phyloP scores from a whole-genome alignment of 1,140 invertebrate genomes.

The Cryptotermes secundus region DNA sequence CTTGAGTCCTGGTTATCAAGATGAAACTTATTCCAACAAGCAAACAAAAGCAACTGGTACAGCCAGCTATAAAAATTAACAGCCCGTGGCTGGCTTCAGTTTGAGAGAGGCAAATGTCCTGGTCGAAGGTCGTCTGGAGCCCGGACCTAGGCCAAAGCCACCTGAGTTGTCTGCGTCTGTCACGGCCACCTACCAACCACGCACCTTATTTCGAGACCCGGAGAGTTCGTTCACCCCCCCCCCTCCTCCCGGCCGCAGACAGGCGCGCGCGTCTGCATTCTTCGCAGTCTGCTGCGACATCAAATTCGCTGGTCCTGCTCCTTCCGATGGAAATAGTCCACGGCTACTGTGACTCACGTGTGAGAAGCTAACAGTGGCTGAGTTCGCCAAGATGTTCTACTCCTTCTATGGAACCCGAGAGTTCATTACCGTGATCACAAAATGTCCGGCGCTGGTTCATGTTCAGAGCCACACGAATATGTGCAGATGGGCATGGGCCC shows the following conservation, averaged over 20 bases:
- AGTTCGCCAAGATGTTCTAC: too few relatives aligned
- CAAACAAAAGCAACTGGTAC: slow-evolving; percentile 4
- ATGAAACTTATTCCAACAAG: not conserved
- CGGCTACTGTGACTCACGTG: too few relatives aligned
- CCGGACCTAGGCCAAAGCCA: slow-evolving; percentile 2
- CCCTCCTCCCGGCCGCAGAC: not conserved
- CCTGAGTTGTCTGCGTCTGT: slow-evolving; percentile 13
- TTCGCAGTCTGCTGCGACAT: not conserved
- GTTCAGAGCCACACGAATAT: too few relatives aligned
- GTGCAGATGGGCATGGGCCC: too few relatives aligned
- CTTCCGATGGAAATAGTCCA: too few relatives aligned
- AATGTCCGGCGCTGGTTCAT: too few relatives aligned
- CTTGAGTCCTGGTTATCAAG: not conserved
- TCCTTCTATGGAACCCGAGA: too few relatives aligned
- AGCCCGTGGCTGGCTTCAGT: not conserved
- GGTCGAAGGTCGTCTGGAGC: slow-evolving; percentile 13
- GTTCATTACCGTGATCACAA: too few relatives aligned
- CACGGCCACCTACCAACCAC: not conserved
- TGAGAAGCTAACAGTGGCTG: too few relatives aligned
- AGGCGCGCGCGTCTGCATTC: not conserved
- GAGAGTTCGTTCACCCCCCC: not conserved
- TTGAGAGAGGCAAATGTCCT: not conserved
- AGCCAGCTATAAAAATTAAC: not conserved
- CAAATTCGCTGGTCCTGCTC: too few relatives aligned
- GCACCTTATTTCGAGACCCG: too few relatives aligned